Base-by-base conservation (phyloP, 2,113 vertebrate species). In the Proterorhinus semilunaris region DNA sequence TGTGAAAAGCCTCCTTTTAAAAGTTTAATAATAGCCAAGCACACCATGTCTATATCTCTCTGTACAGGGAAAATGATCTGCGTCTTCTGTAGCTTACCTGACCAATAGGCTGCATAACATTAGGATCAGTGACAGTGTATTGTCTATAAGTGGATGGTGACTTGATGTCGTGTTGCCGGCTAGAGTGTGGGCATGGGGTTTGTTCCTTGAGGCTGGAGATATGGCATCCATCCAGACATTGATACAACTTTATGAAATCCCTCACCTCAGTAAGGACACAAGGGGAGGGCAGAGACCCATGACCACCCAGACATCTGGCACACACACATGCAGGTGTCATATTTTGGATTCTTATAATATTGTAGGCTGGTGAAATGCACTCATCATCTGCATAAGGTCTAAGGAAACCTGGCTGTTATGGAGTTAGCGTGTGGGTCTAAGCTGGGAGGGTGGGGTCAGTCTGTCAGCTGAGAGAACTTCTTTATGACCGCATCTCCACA, bases 181-280 rank as follows among this genome's bases (percentile, higher is more conserved):
- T 21, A 21, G 58, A 74, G 78, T 83, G 79, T 79, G 84, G 72
- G 84, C 79, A 72, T 82, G 68, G 68, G 67, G 51, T 68, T 73
- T 75, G 74, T 69, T 81, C 50, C 62, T 72, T 53, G 27, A 36
- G 27, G 27, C 27, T 36, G 27, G 44, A 58, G 10, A 76, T 66
- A 66, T 85, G 81, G 69, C 81, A 74, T 5, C 36, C 62, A 50
- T 80, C 79, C 74, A 79, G 52, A 65, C 62, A 67, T 16, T 62
- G 74, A 79, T 36, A 36, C 1, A 36, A 36, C 27, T 36, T 36
- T 36, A 4, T 71, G 75, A 87, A 80, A 77, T 65, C 59, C 42
- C 62, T 15, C 51, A 73, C 70, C 76, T 69, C 64, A 43, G n/a
- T n/a, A n/a, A n/a, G 13, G 61, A 80, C 73, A 46, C 43, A 12